These are phyloP conservation scores for Brachionus paranguensis DNA, from an alignment of 1,140 invertebrate species.

Conservation along the genomic window DNA sequence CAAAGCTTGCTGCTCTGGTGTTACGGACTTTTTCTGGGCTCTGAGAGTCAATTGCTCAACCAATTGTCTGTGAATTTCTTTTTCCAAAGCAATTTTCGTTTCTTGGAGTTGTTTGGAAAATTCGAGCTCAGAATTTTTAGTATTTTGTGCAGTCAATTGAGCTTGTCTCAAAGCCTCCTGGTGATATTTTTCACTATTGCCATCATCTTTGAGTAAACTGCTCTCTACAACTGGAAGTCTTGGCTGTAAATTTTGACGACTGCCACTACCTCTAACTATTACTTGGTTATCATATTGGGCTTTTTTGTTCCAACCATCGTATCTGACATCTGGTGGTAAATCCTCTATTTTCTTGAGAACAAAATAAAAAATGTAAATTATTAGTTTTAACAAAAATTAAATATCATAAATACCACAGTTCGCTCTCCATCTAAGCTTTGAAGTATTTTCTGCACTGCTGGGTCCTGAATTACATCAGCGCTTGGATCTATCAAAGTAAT, in stretches of 20 bases:
- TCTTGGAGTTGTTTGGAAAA: constrained; percentile 36
- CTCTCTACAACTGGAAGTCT: constrained; percentile 6
- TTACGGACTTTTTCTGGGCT: constrained; percentile 33
- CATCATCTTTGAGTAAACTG: constrained; percentile 24
- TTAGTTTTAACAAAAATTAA: background rate
- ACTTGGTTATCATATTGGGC: constrained; percentile 38
- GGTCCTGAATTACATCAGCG: constrained; percentile 35
- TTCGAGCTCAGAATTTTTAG: constrained; percentile 17
- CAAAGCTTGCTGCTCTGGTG: constrained; percentile 35
- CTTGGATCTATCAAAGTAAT: constrained; percentile 36
- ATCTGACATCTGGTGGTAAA: constrained; percentile 27
- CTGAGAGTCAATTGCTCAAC: constrained; percentile 16
- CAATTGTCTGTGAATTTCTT: constrained; percentile 38
- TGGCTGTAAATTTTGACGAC: constrained; percentile 10
- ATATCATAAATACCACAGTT: constrained; percentile 9
- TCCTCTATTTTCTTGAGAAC: constrained; percentile 8
- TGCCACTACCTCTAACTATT: background rate
- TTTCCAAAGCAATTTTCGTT: constrained; percentile 26
- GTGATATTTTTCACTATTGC: constrained; percentile 17
- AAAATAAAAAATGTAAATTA: background rate
- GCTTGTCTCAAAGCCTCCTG: constrained; percentile 27
- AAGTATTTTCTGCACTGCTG: constrained; percentile 28
- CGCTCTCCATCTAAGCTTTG: constrained; percentile 35
- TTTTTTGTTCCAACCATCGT: constrained; percentile 37
- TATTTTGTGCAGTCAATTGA: constrained; percentile 3